Evolutionary conservation across 2,888 invertebrate genomes (phyloP), one percentile per base, ranked within the genome.

Genomic region (Patella caerulea): DNA sequence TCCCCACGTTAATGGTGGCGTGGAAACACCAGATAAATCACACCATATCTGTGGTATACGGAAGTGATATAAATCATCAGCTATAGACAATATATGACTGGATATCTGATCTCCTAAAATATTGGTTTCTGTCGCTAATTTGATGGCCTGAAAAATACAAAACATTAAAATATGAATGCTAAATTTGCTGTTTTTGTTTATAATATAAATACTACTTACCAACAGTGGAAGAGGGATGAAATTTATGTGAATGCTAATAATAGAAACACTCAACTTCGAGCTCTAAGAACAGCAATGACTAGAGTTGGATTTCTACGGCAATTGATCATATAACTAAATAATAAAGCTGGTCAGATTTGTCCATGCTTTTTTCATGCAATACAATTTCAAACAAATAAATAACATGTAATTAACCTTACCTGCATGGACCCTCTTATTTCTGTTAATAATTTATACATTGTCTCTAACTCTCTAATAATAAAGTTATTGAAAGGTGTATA

Each of bases 1-100:
- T 15, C 88, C 84, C 83, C 88, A 89, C 71, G 86, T 89, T 59
- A 86, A 84, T 7, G 90, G 90, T 45, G 91, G 91, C 11, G 91
- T 88, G 19, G 90, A 89, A 74, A 83, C 76, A 5, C 90, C 91
- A 12, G 90, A 86, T 86, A 90, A 84, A 45, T 83, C 78, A 74
- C 89, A 87, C 92, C 92, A 92, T 72, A 82, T 82, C 70, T 82
- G 80, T 5, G 92, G 92, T n/a, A 91, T 90, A 53, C 89, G 85
- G 78, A 87, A 82, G 81, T 90, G 87, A 80, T 87, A 89, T 9
- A 90, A 86, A 77, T 90, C 88, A 79, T 91, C 91, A 24, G 90
- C 90, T 9, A 90, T 90, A 45, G 86, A 87, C 74, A 91, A 79
- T 53, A 86, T 86, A 24, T 84, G 81, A 12, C 88, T 86, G 5